phyloP scores from a whole-genome alignment of 2,113 vertebrate species.

The Microcebus lehilahytsara region DNA sequence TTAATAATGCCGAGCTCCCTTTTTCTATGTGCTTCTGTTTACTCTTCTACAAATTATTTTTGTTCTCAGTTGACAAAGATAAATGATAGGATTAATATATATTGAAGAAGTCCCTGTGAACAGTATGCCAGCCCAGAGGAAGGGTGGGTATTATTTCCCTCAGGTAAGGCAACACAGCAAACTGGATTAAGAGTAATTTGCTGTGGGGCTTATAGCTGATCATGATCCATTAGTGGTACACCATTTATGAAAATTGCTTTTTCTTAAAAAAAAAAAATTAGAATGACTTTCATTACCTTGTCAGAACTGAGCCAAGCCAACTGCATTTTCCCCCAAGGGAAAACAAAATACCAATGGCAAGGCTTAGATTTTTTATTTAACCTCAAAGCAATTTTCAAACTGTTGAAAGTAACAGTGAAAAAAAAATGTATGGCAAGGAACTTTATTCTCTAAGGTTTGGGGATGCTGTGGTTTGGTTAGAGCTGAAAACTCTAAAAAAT shows the following conservation, averaged over 20 bases:
- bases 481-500: not conserved
- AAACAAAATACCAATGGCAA: slow-evolving; percentile 55
- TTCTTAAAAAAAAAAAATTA: slow-evolving; percentile 88
- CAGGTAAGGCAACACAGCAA: slow-evolving; percentile 94
- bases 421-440: not conserved
- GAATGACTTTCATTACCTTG: slow-evolving; percentile 80
- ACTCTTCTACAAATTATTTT: slow-evolving; percentile 94
- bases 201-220: slow-evolving; percentile 94
- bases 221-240: slow-evolving; percentile 93
- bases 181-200: slow-evolving; percentile 99
- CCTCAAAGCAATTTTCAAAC: slow-evolving; percentile 20
- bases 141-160: slow-evolving; percentile 96
- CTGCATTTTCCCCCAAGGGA: not conserved
- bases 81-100: slow-evolving; percentile 99
- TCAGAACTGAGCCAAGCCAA: slow-evolving; percentile 50
- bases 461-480: not conserved
- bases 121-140: slow-evolving; percentile 84
- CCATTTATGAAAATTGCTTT: slow-evolving; percentile 92
- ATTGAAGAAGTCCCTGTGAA: slow-evolving; percentile 93
- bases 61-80: slow-evolving; percentile 97
- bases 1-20: slow-evolving; percentile 88
- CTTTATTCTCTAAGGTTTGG: not conserved
- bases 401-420: not conserved
- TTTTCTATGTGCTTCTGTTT: slow-evolving; percentile 90
- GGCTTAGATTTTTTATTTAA: slow-evolving; percentile 25